Evolutionary conservation across 2,797 vertebrate genomes (phyloP).

Genomic region (Galaxias olidus): DNA sequence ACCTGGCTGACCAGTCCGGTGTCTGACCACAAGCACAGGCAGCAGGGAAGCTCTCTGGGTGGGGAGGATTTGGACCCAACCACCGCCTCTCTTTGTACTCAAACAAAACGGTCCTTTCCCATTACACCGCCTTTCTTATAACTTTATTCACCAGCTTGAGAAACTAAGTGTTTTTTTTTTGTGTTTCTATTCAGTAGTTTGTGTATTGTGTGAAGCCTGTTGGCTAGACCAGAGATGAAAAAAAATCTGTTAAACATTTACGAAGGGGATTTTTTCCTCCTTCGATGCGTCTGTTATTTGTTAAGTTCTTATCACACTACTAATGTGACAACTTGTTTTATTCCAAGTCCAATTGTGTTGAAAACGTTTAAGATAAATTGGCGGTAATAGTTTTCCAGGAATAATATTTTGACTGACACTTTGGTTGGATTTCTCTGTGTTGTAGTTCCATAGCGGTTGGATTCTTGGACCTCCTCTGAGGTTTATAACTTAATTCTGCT

Average conservation of each 20-base stretch:
- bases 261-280: slow-evolving; percentile 24
- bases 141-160: too few relatives aligned
- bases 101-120: too few relatives aligned
- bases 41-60: too few relatives aligned
- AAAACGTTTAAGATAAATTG: slow-evolving; percentile 1
- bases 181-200: too few relatives aligned
- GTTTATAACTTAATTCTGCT: slow-evolving; percentile 57
- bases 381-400: not conserved
- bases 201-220: too few relatives aligned
- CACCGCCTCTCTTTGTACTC: too few relatives aligned
- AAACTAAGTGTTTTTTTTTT: too few relatives aligned
- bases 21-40: too few relatives aligned
- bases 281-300: slow-evolving; percentile 35
- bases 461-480: slow-evolving; percentile 45
- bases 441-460: slow-evolving; percentile 32
- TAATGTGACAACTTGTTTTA: slow-evolving; percentile 25
- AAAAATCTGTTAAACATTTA: slow-evolving; percentile 8
- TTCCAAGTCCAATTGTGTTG: slow-evolving; percentile 33
- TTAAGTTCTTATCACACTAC: slow-evolving; percentile 35
- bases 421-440: slow-evolving; percentile 48
- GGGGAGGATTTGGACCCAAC: too few relatives aligned
- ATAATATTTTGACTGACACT: slow-evolving; percentile 47
- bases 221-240: slow-evolving; percentile 21
- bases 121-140: too few relatives aligned
- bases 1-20: too few relatives aligned